These are phyloP conservation scores for Protobothrops flavoviridis DNA, from an alignment of 2,113 vertebrate species.

Conservation along the genomic window DNA sequence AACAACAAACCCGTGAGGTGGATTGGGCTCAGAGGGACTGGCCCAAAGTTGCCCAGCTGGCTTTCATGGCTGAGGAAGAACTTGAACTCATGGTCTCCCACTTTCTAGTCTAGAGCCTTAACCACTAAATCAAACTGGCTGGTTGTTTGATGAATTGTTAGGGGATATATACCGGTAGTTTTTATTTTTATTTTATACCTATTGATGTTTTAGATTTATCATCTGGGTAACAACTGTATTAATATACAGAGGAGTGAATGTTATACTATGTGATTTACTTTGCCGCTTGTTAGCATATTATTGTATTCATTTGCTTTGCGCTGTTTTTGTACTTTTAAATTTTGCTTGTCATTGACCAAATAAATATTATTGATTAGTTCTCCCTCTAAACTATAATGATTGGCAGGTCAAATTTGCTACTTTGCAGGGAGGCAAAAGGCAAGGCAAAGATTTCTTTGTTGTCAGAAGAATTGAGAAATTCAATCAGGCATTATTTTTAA, in stretches of 20 bases:
- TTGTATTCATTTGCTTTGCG: neutral
- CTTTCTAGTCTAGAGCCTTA: neutral
- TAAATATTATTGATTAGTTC: neutral
- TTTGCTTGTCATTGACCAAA: neutral
- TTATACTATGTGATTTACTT: neutral
- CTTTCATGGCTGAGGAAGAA: no score
- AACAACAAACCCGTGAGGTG: no score
- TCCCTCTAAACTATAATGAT: neutral
- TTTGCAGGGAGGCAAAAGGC: neutral
- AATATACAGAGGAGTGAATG: neutral
- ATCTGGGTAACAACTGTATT: neutral
- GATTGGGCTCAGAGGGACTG: no score
- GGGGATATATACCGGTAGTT: neutral
- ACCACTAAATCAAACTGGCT: neutral
- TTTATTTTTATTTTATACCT: neutral
- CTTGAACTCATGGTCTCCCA: no score
- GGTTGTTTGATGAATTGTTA: neutral
- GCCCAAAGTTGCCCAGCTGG: no score
- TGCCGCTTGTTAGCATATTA: neutral
- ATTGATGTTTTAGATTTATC: neutral
- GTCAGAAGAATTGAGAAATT: neutral
- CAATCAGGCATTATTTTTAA: neutral
- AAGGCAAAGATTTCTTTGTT: neutral
- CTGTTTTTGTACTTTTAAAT: neutral
- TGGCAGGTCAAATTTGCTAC: neutral